Base-by-base conservation (phyloP, 2,797 vertebrate species). In the Pseudopleuronectes americanus region DNA sequence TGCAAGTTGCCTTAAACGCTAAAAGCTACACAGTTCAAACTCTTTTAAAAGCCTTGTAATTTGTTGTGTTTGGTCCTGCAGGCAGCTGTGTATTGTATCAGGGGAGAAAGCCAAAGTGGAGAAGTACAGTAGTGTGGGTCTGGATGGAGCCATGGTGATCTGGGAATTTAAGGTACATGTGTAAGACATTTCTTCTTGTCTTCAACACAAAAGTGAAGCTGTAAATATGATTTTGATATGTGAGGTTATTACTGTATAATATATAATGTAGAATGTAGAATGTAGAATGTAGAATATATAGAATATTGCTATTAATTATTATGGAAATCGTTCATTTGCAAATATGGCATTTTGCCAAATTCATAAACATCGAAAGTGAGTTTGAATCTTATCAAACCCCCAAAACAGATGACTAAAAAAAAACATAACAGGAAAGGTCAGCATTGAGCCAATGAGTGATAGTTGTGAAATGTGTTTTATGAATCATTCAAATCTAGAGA, bases 111-210 rank as follows among this genome's bases (percentile, higher is more conserved):
- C 9, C 64, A 92, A 86, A 45, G 92, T 95, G 79, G 85, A 87
- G n/a, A 90, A 90, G 80, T 94, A 92, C 84, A 95, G 94, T 76
- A 95, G 91, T 21, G 91, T 94, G 41, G 88, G 90, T 55, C 87
- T 94, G 75, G 95, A 95, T 71, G 95, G 94, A 76, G 86, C 93
- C 62, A 87, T 95, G 93, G 92, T 93, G 17, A 59, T 95, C 53
- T 95, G 94, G 94, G 88, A 91, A 3, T 84, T 93, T 43, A 92
- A 94, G 94, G 94, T 95, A 85, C 47, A 24, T 3, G 16, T 22
- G 33, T 45, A 17, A 57, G 23, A 47, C 26, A n/a, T 2, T 24
- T 55, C 26, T 55, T 47, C n/a, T 41, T 51, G 1, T 47, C 17
- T 48, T 48, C 47, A n/a, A 8, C 4, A 22, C 45, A 58, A 26